These are phyloP conservation scores for Ophion slaviceki DNA, from an alignment of 2,888 invertebrate species.

Conservation along the genomic window DNA sequence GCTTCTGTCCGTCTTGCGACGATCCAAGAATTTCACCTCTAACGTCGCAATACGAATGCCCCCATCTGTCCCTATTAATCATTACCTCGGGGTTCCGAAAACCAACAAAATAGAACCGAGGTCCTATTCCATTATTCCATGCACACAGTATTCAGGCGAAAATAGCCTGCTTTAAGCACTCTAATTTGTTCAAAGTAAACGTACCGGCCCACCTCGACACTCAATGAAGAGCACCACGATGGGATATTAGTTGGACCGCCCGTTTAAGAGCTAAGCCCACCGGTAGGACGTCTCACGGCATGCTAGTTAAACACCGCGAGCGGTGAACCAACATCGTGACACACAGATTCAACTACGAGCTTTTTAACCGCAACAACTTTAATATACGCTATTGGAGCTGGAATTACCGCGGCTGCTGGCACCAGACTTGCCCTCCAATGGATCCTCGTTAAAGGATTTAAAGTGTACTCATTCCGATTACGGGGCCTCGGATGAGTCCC, in stretches of 20 bases:
- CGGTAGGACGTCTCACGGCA: too few species aligned
- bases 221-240: too few species aligned
- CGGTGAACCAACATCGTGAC: constrained; percentile 84
- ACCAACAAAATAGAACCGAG: too few species aligned
- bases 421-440: constrained; percentile 82
- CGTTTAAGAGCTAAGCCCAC: too few species aligned
- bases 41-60: too few species aligned
- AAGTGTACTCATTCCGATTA: constrained; percentile 83
- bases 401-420: constrained; percentile 89
- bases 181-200: constrained; percentile 88
- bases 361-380: constrained; percentile 86
- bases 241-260: too few species aligned
- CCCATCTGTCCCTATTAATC: too few species aligned
- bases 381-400: constrained; percentile 86
- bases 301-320: too few species aligned
- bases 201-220: constrained; percentile 84
- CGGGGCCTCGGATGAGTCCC: constrained; percentile 82
- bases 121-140: too few species aligned
- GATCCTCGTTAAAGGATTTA: constrained; percentile 87
- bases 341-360: constrained; percentile 85
- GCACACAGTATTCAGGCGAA: constrained; percentile 84
- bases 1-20: too few species aligned
- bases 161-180: constrained; percentile 87
- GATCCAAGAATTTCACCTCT: too few species aligned
- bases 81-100: too few species aligned